Evolutionary conservation across 2,113 vertebrate genomes (phyloP).

Genomic region (Carassius gibelio): DNA sequence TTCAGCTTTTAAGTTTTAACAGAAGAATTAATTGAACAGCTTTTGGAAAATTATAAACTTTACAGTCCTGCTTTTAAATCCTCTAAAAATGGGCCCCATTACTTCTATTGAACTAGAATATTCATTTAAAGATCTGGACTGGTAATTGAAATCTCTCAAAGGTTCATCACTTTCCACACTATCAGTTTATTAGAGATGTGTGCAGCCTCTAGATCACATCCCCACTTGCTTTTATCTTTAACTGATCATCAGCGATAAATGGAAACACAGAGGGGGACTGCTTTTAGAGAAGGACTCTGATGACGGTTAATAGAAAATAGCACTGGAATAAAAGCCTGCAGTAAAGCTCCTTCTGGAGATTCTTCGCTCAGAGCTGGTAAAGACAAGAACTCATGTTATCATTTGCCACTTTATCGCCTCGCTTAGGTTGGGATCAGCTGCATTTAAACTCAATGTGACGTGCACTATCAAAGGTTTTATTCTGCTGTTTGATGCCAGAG

Average conservation of each 20-base stretch:
- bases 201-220: not conserved
- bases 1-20: not conserved
- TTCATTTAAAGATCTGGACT: not conserved
- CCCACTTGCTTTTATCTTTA: not conserved
- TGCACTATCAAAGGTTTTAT: slow-evolving; percentile 24
- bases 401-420: not conserved
- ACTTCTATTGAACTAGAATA: not conserved
- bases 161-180: not conserved
- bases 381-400: not conserved
- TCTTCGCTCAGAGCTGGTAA: not conserved
- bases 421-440: not conserved
- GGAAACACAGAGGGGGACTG: not conserved
- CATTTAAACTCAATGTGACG: slow-evolving; percentile 12
- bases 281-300: slow-evolving; percentile 1
- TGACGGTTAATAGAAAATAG: not conserved
- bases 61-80: not conserved
- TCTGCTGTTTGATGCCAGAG: slow-evolving; percentile 31
- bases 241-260: slow-evolving; percentile 2
- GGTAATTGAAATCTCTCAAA: not conserved
- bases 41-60: not conserved
- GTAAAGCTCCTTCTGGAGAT: slow-evolving; percentile 8
- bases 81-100: not conserved
- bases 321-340: not conserved
- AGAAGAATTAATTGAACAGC: not conserved
- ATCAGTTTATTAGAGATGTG: not conserved